Conservation (phyloP, 2,797 vertebrate species). For the Pseudochaenichthys georgianus region DNA sequence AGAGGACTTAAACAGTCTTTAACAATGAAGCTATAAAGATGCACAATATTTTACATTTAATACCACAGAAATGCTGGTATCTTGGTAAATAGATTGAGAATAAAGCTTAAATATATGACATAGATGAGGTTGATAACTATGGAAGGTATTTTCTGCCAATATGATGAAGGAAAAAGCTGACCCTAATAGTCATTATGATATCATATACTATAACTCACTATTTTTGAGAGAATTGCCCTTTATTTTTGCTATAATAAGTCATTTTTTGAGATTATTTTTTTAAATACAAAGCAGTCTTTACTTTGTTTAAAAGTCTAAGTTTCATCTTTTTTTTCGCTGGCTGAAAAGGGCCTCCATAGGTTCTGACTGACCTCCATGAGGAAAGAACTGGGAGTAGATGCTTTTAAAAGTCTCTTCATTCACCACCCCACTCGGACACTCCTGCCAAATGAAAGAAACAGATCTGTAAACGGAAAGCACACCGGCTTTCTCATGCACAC, state of each 20-base stretch:
- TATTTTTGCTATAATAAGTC: too few relatives aligned
- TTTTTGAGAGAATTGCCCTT: too few relatives aligned
- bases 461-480: background rate
- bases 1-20: background rate
- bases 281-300: too few relatives aligned
- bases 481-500: background rate
- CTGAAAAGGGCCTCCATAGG: too few relatives aligned
- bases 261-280: too few relatives aligned
- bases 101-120: background rate
- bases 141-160: too few relatives aligned
- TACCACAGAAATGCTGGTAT: background rate
- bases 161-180: too few relatives aligned
- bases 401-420: conserved; percentile 95
- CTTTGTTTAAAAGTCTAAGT: too few relatives aligned
- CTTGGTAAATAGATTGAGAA: background rate
- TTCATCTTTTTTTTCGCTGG: too few relatives aligned
- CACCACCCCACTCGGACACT: conserved; percentile 94
- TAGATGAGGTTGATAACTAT: background rate
- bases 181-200: too few relatives aligned
- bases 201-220: too few relatives aligned
- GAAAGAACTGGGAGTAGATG: conserved; percentile 98
- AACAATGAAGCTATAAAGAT: background rate
- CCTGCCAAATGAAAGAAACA: conserved; percentile 79
- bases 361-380: conserved; percentile 92
- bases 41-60: background rate